Percentiles rank a stretch among this genome's conserved stretches.
Evolutionary conservation across 1,140 invertebrate species (phyloP).

Genomic region (Elymnias hypermnestra): DNA sequence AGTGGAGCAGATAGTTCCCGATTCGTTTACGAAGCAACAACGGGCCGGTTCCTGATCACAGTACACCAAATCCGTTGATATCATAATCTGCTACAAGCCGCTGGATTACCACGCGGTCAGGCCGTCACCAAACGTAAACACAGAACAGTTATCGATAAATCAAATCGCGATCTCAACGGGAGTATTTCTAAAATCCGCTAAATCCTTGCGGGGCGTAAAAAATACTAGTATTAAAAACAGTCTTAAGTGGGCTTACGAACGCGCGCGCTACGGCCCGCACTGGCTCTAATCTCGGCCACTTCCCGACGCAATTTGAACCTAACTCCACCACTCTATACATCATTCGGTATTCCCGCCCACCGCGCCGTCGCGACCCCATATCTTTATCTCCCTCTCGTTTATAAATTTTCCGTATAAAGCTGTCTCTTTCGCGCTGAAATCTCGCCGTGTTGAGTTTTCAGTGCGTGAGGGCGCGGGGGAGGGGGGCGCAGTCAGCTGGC

Average conservation of each 20-base stretch:
- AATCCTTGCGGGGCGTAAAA: constrained; percentile 73
- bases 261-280: constrained; percentile 68
- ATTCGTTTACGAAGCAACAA: not conserved
- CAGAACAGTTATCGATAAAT: constrained; percentile 69
- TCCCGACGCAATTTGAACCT: constrained; percentile 81
- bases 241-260: constrained; percentile 74
- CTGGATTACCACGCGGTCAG: constrained; percentile 57
- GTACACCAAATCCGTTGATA: constrained; percentile 62
- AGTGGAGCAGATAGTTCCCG: not conserved
- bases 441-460: constrained; percentile 58
- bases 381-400: constrained; percentile 41
- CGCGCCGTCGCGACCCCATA: constrained; percentile 41
- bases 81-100: constrained; percentile 67
- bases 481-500: constrained; percentile 67
- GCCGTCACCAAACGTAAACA: constrained; percentile 70
- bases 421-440: constrained; percentile 54
- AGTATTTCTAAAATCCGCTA: constrained; percentile 50
- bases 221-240: constrained; percentile 76
- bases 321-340: constrained; percentile 82
- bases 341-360: constrained; percentile 73
- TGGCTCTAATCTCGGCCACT: constrained; percentile 81
- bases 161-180: constrained; percentile 68
- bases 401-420: constrained; percentile 8
- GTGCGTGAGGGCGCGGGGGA: constrained; percentile 50
- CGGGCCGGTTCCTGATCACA: constrained; percentile 28